Percentiles rank a stretch among this genome's conserved stretches.
These are phyloP conservation scores for Zosterops lateralis DNA, from an alignment of 2,113 vertebrate genomes.

Conservation along the genomic window DNA sequence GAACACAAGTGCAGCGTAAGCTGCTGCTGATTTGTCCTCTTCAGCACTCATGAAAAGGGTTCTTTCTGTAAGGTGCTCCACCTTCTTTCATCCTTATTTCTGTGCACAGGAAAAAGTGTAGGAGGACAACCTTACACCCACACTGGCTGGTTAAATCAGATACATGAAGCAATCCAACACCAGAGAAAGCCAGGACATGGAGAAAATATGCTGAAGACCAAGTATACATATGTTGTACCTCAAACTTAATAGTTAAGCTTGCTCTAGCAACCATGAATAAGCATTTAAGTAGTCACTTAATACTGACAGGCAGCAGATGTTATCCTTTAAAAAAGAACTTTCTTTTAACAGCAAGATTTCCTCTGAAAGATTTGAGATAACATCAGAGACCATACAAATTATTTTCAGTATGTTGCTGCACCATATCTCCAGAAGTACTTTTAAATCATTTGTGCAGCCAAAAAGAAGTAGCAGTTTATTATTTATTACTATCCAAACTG, in stretches of 20 bases:
- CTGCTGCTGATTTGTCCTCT: neutral
- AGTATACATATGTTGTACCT: neutral
- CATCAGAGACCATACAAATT: neutral
- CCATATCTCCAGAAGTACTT: neutral
- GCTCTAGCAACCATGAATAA: neutral
- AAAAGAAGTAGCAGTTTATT: neutral
- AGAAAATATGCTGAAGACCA: neutral
- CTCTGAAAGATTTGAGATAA: neutral
- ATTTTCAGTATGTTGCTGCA: neutral
- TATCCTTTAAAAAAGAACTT: neutral
- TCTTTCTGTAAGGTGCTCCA: neutral
- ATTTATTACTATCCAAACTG: neutral
- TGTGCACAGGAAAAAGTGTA: neutral
- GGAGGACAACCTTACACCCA: rapidly evolving
- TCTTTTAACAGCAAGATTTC: neutral
- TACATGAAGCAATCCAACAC: neutral
- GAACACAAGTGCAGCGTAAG: neutral
- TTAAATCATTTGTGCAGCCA: neutral
- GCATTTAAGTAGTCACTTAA: neutral
- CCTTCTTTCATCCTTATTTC: neutral
- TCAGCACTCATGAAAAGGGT: neutral
- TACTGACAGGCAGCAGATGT: neutral
- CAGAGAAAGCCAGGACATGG: neutral
- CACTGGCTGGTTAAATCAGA: neutral
- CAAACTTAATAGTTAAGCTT: neutral